Percentiles rank a stretch among this genome's conserved stretches.
These are phyloP conservation scores for Ondatra zibethicus DNA, from an alignment of 2,113 vertebrate genomes.

Conservation along the genomic window DNA sequence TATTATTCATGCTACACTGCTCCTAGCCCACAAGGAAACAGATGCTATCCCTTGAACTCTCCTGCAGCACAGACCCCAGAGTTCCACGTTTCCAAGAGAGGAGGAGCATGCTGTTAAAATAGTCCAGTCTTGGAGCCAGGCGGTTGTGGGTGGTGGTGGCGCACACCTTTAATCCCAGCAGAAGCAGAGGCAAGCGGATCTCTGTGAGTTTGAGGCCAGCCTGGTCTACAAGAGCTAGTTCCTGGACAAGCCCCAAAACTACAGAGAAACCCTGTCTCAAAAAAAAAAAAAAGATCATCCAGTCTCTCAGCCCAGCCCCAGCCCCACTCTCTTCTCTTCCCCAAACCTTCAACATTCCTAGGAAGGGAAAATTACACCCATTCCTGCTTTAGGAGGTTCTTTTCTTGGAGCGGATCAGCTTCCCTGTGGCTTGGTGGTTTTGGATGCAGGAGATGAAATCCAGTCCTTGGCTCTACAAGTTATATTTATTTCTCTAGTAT, in stretches of 20 bases:
- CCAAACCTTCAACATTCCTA: slow-evolving; percentile 9
- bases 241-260: no score
- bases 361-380: not conserved
- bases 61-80: not conserved
- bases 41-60: not conserved
- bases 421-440: slow-evolving; percentile 74
- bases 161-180: no score
- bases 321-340: not conserved
- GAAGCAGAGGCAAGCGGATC: no score
- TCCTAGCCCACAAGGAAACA: not conserved
- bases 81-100: not conserved
- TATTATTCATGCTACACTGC: not conserved
- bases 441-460: slow-evolving; percentile 57
- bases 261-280: no score
- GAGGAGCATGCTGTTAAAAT: not conserved
- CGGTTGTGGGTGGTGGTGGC: no score
- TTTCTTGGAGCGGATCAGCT: slow-evolving; percentile 28
- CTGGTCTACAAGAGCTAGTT: no score
- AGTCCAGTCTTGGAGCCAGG: not conserved
- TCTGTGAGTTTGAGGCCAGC: no score
- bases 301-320: not conserved
- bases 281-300: not conserved
- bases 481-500: slow-evolving; percentile 72
- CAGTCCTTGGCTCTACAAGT: slow-evolving; percentile 46
- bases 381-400: not conserved